Percentiles rank a stretch among this genome's conserved stretches.
phyloP scores from a whole-genome alignment of 2,113 vertebrate genomes.

The Nyctereutes procyonoides region DNA sequence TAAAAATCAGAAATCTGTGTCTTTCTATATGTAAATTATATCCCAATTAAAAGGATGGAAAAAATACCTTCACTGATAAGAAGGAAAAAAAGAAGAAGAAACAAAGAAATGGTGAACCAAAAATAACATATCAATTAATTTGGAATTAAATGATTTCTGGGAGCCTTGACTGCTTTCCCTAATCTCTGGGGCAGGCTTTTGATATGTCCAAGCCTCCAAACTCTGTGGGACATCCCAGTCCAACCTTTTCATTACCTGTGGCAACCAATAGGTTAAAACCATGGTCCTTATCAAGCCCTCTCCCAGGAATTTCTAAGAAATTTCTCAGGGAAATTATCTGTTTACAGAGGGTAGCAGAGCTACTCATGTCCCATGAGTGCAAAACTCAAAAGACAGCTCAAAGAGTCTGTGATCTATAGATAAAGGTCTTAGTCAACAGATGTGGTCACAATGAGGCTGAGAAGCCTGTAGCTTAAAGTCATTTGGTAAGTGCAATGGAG shows the following conservation, averaged over 20 bases:
- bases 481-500: background rate
- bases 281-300: background rate
- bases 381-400: slow-evolving; percentile 9
- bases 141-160: background rate
- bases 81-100: background rate
- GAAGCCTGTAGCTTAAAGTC: background rate
- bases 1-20: slow-evolving; percentile 11
- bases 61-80: background rate
- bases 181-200: background rate
- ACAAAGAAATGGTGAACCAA: background rate
- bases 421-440: background rate
- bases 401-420: background rate
- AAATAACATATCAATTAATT: background rate
- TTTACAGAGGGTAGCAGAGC: background rate
- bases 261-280: background rate
- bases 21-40: background rate
- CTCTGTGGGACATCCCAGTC: background rate
- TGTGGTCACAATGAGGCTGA: background rate
- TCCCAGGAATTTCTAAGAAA: background rate
- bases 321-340: background rate
- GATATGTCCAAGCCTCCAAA: background rate
- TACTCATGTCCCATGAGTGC: background rate
- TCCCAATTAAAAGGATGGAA: background rate
- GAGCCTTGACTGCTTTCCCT: background rate
- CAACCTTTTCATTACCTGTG: background rate